phyloP scores from a whole-genome alignment of 2,113 vertebrate genomes.

The Diadophis punctatus region DNA sequence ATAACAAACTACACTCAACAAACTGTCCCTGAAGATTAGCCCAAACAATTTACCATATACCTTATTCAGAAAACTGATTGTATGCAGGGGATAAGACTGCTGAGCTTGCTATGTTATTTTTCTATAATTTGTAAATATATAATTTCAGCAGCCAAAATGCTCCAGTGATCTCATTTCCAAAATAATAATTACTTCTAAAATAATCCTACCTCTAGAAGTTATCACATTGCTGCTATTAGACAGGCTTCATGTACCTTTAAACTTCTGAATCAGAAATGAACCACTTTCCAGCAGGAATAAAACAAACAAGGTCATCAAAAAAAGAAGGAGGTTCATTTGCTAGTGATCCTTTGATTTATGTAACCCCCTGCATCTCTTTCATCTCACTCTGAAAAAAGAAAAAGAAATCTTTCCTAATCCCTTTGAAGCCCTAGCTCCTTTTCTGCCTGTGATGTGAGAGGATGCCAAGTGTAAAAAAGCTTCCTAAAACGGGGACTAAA shows the following conservation, averaged over 20 bases:
- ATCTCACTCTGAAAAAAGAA: constrained; percentile 60
- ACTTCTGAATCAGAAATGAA: constrained; percentile 36
- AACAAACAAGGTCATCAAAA: constrained; percentile 66
- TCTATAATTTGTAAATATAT: not conserved
- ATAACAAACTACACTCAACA: not conserved
- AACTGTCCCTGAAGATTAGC: not conserved
- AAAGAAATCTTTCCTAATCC: constrained; percentile 65
- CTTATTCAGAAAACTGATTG: not conserved
- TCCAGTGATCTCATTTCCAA: not conserved
- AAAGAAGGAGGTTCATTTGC: constrained; percentile 62
- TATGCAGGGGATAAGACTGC: not conserved
- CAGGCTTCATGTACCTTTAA: constrained; percentile 38
- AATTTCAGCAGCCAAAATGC: not conserved
- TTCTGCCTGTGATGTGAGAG: not conserved
- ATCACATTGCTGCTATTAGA: not conserved
- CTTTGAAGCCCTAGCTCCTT: constrained; percentile 46
- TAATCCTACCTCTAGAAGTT: not conserved
- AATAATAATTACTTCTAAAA: not conserved
- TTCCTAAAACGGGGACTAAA: not conserved
- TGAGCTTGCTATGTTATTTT: not conserved
- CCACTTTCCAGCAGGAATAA: constrained; percentile 54
- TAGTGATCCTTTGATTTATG: constrained; percentile 35
- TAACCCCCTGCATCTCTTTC: constrained; percentile 43
- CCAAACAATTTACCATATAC: not conserved
- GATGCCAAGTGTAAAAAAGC: rapidly evolving